Evolutionary conservation across 2,888 invertebrate genomes (phyloP), one percentile per base, ranked within the genome.

Genomic region (Scelioninae gen. 1): DNA sequence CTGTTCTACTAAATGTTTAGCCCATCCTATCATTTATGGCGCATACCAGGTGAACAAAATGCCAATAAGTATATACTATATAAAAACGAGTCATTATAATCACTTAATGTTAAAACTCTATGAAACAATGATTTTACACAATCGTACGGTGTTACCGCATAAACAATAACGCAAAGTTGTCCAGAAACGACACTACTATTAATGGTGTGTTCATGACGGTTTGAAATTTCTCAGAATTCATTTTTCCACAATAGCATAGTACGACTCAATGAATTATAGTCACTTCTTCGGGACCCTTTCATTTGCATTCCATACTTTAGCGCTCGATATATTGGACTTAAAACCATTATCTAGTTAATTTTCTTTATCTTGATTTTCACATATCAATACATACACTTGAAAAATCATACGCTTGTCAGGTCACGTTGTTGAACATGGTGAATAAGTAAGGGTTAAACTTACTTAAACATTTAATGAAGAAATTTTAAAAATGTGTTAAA

Each of bases 121-220:
- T 13, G 56, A 10, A 77, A 69, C 77, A 77, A 69, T 77, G 77
- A 77, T 77, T 68, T 68, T 69, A 49, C 68, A 53, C 77, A 62
- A 66, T 75, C 65, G 75, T 43, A 23, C 47, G 45, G 23, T 9
- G 62, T 49, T 45, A n/a, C 8, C 13, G 75, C 60, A 60, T 49
- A 47, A 77, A 69, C 77, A 77, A 77, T 77, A 77, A 77, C 16
- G 55, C 60, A 62, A 55, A 62, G 77, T 77, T 77, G n/a, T 77
- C 31, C 77, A 68, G 77, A 69, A 77, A 62, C 62, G 60, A 62
- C 68, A 76, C 53, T 47, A 43, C 66, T 43, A 68, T 68, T 60
- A 55, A 77, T 68, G 77, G 77, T 68, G 77, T 77, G 77, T 69
- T 68, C 13, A 23, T 56, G 74, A 63, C 62, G 68, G 51, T 53